A percentile compares a stretch with the other conserved stretches of the same genome.
Evolutionary conservation across 2,113 vertebrate species (phyloP).

Genomic region (Cacatua alba): DNA sequence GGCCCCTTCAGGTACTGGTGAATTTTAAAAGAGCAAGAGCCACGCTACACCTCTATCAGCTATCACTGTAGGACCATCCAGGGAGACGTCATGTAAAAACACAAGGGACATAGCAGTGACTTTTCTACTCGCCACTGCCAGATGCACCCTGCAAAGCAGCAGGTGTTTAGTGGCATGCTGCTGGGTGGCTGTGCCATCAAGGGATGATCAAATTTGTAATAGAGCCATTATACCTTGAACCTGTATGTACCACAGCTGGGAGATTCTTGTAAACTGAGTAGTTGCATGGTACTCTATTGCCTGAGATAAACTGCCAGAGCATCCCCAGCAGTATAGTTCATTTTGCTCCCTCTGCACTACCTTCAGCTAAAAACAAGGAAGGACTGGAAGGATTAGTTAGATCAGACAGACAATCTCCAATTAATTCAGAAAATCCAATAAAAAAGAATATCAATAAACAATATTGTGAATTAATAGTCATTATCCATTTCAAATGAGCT

Average conservation of each 20-base stretch:
- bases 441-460: background rate
- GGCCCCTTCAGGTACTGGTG: background rate
- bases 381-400: background rate
- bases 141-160: background rate
- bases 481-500: background rate
- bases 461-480: background rate
- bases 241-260: background rate
- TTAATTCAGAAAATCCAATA: background rate
- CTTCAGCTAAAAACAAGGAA: background rate
- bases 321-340: background rate
- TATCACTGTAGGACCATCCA: background rate
- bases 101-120: rapidly evolving
- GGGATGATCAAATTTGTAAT: background rate
- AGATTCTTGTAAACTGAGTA: background rate
- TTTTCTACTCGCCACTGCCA: background rate
- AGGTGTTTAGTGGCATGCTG: background rate
- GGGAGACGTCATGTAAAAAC: background rate
- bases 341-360: background rate
- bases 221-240: background rate
- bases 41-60: background rate
- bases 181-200: background rate
- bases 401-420: background rate
- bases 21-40: background rate
- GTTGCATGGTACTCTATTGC: background rate
- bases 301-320: background rate